Conservation (phyloP, 2,797 vertebrate genomes). For the Rhinella marina region DNA sequence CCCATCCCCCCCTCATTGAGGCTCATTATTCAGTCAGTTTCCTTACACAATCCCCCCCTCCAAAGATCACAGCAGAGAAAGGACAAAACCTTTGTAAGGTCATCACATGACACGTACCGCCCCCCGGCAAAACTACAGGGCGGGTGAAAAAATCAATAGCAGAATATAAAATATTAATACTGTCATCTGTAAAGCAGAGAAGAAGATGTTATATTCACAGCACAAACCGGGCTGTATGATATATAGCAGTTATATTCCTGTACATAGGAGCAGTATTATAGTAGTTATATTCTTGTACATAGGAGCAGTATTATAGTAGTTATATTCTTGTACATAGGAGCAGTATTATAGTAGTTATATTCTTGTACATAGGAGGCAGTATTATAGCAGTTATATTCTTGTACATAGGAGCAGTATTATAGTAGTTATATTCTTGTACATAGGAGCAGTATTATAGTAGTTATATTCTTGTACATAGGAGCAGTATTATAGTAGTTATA, state of each 20-base stretch:
- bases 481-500: too few relatives aligned
- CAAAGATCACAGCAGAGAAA: too few relatives aligned
- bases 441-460: too few relatives aligned
- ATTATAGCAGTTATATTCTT: background rate
- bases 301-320: background rate
- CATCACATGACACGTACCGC: background rate
- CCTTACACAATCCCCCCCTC: background rate
- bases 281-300: constrained; percentile 1
- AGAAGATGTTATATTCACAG: background rate
- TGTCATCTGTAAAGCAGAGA: background rate
- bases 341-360: too few relatives aligned
- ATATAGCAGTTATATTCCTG: background rate
- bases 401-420: background rate
- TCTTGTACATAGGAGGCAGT: background rate
- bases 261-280: too few relatives aligned
- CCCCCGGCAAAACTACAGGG: background rate
- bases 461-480: too few relatives aligned
- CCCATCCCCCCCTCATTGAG: background rate
- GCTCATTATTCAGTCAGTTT: constrained; percentile 2
- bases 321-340: too few relatives aligned
- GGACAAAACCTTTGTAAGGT: background rate
- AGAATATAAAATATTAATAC: background rate
- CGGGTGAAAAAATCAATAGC: background rate
- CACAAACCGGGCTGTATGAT: background rate
- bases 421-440: background rate